A percentile compares a stretch with the other conserved stretches of the same genome.
Conservation (phyloP, 2,113 vertebrate genomes). For the Eolophus roseicapilla region DNA sequence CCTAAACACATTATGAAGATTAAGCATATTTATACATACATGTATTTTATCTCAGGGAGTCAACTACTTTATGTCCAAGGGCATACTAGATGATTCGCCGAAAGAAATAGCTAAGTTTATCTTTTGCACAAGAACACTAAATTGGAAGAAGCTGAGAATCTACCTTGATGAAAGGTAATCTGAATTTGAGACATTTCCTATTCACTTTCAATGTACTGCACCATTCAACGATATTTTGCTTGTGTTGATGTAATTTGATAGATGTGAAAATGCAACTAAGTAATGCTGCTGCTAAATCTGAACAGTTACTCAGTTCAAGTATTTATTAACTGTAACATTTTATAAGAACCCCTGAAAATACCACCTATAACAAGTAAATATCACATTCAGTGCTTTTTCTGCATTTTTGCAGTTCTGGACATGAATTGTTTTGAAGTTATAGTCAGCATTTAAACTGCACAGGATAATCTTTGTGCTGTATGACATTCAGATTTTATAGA, state of each 20-base stretch:
- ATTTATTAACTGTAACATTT: not conserved
- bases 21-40: constrained; percentile 38
- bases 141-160: constrained; percentile 98
- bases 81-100: constrained; percentile 91
- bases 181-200: not conserved
- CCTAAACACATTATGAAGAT: not conserved
- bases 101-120: constrained; percentile 98
- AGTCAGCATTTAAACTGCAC: not conserved
- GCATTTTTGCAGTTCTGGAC: not conserved
- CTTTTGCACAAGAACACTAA: constrained; percentile 95
- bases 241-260: not conserved
- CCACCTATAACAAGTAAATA: not conserved
- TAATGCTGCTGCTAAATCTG: not conserved
- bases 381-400: not conserved
- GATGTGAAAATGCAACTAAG: not conserved
- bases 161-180: constrained; percentile 95
- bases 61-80: constrained; percentile 95
- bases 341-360: not conserved
- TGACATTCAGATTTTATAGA: not conserved
- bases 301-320: not conserved
- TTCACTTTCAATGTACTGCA: not conserved
- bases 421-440: not conserved
- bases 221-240: not conserved
- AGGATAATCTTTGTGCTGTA: not conserved
- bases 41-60: constrained; percentile 85